These are phyloP conservation scores for Carapus acus DNA, from an alignment of 2,797 vertebrate species.

Conservation along the genomic window DNA sequence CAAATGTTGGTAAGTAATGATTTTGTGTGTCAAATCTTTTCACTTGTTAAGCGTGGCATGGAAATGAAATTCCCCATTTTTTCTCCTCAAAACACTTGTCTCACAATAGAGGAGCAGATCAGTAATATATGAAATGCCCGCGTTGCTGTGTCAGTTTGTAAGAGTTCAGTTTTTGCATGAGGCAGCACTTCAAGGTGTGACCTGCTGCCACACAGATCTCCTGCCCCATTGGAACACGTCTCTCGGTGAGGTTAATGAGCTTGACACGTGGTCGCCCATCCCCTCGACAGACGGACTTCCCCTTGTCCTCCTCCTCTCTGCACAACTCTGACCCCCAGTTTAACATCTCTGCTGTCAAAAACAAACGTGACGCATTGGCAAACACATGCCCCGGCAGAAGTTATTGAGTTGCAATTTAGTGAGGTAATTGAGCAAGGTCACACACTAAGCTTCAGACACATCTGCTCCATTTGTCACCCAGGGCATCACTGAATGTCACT, in stretches of 20 bases:
- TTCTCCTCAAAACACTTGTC: conserved; percentile 34
- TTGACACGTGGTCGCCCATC: conserved; percentile 59
- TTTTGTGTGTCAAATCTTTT: no score
- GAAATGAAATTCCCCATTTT: conserved; percentile 37
- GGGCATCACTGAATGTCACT: conserved; percentile 86
- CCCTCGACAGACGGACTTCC: conserved; percentile 47
- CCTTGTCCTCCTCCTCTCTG: conserved; percentile 44
- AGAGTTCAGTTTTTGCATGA: conserved; percentile 62
- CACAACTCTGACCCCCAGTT: conserved; percentile 45
- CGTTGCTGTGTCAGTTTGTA: conserved; percentile 57
- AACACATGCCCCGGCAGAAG: conserved; percentile 70
- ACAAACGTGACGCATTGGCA: conserved; percentile 59
- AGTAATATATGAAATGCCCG: conserved; percentile 58
- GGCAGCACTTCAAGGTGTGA: conserved; percentile 62
- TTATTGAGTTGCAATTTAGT: conserved; percentile 78
- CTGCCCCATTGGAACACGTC: conserved; percentile 61
- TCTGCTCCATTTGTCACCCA: conserved; percentile 78
- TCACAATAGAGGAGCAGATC: conserved; percentile 48
- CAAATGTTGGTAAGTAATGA: no score
- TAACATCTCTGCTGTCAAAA: conserved; percentile 39
- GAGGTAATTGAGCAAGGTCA: conserved; percentile 85
- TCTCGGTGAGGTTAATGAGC: conserved; percentile 69
- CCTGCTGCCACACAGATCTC: conserved; percentile 54
- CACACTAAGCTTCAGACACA: conserved; percentile 73
- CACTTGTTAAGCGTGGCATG: no score